A percentile compares a stretch with the other conserved stretches of the same genome.
Conservation (phyloP, 2,797 vertebrate genomes). For the Acridotheres tristis region DNA sequence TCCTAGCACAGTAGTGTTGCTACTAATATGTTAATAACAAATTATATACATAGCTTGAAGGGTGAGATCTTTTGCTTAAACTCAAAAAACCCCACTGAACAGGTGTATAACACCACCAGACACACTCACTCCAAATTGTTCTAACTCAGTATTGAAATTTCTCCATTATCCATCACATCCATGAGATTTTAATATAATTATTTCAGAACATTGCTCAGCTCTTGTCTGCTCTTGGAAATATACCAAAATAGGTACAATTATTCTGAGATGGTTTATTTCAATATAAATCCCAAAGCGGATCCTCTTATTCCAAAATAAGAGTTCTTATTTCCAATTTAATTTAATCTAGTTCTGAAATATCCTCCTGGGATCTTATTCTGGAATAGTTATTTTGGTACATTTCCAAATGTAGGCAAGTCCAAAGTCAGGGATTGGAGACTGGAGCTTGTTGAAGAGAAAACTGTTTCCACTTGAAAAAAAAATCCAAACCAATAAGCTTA, state of each 20-base stretch:
- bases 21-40: not conserved
- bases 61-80: not conserved
- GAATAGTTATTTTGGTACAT: constrained; percentile 30
- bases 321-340: constrained; percentile 52
- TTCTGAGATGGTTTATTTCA: constrained; percentile 27
- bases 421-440: constrained; percentile 1
- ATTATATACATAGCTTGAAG: not conserved
- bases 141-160: constrained; percentile 6
- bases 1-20: not conserved
- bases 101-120: not conserved
- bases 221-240: constrained; percentile 30
- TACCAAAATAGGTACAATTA: constrained; percentile 50
- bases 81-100: not conserved
- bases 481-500: not conserved
- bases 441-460: constrained; percentile 10
- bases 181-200: constrained; percentile 38
- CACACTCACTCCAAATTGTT: not conserved
- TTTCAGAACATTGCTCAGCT: constrained; percentile 32
- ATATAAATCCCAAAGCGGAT: constrained; percentile 44
- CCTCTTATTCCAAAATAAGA: constrained; percentile 51
- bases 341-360: constrained; percentile 55
- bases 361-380: constrained; percentile 29
- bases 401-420: constrained; percentile 27
- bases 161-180: not conserved
- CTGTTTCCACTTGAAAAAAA: not conserved